These are phyloP conservation scores for Drosophila subobscura DNA, from an alignment of 1,140 invertebrate species.

Conservation along the genomic window DNA sequence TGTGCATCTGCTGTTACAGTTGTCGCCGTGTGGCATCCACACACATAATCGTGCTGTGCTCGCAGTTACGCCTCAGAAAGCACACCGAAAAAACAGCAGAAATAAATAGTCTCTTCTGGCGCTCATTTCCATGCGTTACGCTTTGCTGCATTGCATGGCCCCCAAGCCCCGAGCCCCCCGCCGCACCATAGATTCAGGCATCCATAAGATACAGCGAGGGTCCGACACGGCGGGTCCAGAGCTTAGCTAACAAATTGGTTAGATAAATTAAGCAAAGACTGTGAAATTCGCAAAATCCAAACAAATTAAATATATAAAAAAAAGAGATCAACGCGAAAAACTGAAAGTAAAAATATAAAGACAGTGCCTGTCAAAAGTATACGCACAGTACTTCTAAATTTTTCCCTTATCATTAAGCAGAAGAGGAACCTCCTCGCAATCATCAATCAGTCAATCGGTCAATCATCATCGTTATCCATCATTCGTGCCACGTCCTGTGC, in stretches of 20 bases:
- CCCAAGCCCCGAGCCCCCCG: no score
- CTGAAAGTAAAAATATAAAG: slow-evolving; percentile 50
- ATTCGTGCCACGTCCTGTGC: slow-evolving; percentile 7
- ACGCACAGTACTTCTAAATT: slow-evolving; percentile 15
- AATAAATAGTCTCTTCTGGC: slow-evolving; percentile 54
- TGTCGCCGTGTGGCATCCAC: slow-evolving; percentile 21
- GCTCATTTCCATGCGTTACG: slow-evolving; percentile 67
- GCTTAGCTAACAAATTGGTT: slow-evolving; percentile 73
- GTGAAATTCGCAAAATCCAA: slow-evolving; percentile 34
- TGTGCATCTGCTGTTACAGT: slow-evolving; percentile 41
- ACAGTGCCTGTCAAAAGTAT: slow-evolving; percentile 12
- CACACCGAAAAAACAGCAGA: slow-evolving; percentile 30
- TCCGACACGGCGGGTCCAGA: no score
- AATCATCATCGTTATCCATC: slow-evolving; percentile 17
- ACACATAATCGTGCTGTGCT: slow-evolving; percentile 64
- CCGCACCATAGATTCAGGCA: neutral
- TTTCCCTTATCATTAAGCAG: neutral
- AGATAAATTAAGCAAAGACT: slow-evolving; percentile 65
- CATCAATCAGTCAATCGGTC: slow-evolving; percentile 3
- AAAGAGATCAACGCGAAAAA: slow-evolving; percentile 17
- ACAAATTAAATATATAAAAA: slow-evolving; percentile 13
- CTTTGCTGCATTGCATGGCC: slow-evolving; percentile 54
- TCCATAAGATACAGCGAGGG: slow-evolving; percentile 5
- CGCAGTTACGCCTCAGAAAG: slow-evolving; percentile 72
- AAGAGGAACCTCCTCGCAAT: neutral